These are phyloP conservation scores for Struthidea cinerea DNA, from an alignment of 2,113 vertebrate species.

Conservation along the genomic window DNA sequence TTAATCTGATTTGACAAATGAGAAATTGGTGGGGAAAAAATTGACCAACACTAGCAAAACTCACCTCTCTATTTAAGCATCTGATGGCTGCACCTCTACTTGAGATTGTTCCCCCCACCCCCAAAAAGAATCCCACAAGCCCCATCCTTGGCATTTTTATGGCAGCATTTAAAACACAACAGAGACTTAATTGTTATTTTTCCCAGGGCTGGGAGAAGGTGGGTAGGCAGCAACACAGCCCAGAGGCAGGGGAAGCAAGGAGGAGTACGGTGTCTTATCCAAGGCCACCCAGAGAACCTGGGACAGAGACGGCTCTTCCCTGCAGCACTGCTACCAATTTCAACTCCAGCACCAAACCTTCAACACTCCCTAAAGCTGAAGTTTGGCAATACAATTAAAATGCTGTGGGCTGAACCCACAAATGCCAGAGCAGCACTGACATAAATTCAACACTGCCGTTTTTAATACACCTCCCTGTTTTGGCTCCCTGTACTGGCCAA, in stretches of 20 bases:
- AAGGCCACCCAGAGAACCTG: neutral
- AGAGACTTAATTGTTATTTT: neutral
- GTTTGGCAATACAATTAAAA: neutral
- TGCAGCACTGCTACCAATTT: neutral
- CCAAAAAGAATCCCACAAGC: neutral
- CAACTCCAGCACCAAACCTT: neutral
- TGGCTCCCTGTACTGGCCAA: neutral
- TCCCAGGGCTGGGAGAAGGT: neutral
- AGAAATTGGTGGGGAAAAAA: neutral
- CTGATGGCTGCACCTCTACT: neutral
- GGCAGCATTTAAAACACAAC: neutral
- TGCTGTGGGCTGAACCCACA: neutral
- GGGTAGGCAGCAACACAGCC: neutral
- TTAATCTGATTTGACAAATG: constrained; percentile 16
- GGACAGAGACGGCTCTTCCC: neutral
- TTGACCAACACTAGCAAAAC: neutral
- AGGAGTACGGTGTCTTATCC: neutral
- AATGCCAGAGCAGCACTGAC: neutral
- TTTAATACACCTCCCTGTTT: neutral
- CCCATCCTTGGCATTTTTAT: neutral
- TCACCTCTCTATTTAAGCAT: neutral
- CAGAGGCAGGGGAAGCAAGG: neutral
- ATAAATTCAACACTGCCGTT: neutral
- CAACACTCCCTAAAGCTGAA: neutral
- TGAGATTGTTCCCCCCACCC: neutral